These are phyloP conservation scores for Halictus ligatus DNA, from an alignment of 2,888 invertebrate species.

Conservation along the genomic window DNA sequence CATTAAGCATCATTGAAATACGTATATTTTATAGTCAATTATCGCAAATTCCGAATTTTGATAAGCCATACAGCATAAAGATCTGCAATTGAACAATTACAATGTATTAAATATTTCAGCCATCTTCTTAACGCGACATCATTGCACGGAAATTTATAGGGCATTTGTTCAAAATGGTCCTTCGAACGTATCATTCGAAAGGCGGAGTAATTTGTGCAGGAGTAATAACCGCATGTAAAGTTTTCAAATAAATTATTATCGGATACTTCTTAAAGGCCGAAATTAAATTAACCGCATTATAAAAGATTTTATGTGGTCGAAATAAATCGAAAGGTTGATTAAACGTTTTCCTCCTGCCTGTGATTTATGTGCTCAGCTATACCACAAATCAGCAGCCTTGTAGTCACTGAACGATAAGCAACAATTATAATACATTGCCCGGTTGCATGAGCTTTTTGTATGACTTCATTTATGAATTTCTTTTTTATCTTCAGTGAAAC, in stretches of 20 bases:
- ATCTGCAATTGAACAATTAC: too few species aligned
- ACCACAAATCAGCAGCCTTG: not conserved
- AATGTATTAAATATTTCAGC: not conserved
- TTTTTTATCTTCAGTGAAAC: not conserved
- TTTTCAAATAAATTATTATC: not conserved
- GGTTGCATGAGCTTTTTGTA: not conserved
- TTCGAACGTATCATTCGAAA: not conserved
- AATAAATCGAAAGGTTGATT: not conserved
- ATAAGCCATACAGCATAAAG: too few species aligned
- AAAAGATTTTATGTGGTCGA: not conserved
- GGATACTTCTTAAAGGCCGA: not conserved
- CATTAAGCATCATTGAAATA: too few species aligned
- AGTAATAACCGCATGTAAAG: not conserved
- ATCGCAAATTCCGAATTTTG: too few species aligned
- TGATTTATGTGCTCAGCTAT: not conserved
- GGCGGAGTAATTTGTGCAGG: not conserved
- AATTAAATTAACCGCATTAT: not conserved
- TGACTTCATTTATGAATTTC: not conserved
- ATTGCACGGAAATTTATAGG: not conserved
- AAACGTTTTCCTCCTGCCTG: not conserved
- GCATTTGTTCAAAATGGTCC: not conserved
- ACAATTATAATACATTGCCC: not conserved
- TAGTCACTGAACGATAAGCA: not conserved
- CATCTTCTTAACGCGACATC: not conserved
- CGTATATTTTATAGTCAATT: too few species aligned